Base-by-base conservation (phyloP, 2,113 vertebrate genomes). In the Zosterops pallidus region DNA sequence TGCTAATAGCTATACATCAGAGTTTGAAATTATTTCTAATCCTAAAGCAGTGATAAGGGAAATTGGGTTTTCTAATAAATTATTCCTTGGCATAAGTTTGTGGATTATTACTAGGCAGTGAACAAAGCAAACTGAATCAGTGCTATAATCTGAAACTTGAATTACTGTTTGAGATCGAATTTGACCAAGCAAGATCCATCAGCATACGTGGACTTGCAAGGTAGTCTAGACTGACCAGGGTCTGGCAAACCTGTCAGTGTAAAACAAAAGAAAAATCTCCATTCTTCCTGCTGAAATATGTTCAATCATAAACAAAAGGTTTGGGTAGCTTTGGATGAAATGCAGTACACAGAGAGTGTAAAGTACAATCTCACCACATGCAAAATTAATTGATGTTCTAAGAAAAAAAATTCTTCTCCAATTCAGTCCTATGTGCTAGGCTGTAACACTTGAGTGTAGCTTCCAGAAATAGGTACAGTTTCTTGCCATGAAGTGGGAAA, bases 11-110 rank as follows among this genome's bases (percentile, higher is more conserved):
- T 88, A 64, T 53, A 92, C 59, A 85, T 14, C 55, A 77, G 80
- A 95, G 49, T 44, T 84, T 92, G 41, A 84, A 87, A 60, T 67
- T 88, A 93, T n/a, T 92, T 95, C 20, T 33, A 82, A 65, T 55
- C 33, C 15, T 89, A 78, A 93, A 94, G 46, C 28, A 71, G 49
- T 79, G 29, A 52, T 87, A 90, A 88, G 29, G 44, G 67, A 86
- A 94, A 88, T 37, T n/a, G 70, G 15, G 3, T 76, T 74, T 92
- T 90, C 41, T 69, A 82, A 56, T 70, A 64, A 95, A 93, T 59
- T 65, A 59, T 60, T 26, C 9, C 56, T 82, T 69, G 33, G 14
- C 23, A 57, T 69, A 42, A 24, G 10, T 65, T 94, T 83, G 8
- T 74, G 31, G 50, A 70, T 63, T 52, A 35, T 80, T 50, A 85